phyloP scores from a whole-genome alignment of 2,888 invertebrate genomes.

The Unio delphinus region DNA sequence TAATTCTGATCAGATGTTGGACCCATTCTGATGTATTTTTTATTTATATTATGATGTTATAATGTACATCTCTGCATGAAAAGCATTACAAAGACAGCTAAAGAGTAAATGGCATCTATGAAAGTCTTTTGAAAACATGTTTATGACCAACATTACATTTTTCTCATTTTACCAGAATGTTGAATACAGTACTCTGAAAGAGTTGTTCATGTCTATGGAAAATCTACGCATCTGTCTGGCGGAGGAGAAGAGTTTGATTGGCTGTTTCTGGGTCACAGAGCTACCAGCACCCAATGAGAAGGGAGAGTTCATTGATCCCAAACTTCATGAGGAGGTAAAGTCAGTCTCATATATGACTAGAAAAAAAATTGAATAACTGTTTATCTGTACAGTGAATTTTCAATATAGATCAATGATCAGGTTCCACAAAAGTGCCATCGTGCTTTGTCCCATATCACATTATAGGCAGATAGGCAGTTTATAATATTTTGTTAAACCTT shows the following conservation, averaged over 20 bases:
- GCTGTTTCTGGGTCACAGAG: constrained; percentile 62
- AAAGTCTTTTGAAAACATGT: neutral
- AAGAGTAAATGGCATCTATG: neutral
- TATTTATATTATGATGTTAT: too few relatives aligned
- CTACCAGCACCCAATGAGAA: constrained; percentile 56
- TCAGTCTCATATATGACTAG: neutral
- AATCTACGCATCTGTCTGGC: constrained; percentile 59
- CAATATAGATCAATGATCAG: too few relatives aligned
- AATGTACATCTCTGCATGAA: too few relatives aligned
- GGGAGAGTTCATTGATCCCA: constrained; percentile 57
- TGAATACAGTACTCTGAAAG: constrained; percentile 65
- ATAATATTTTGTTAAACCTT: too few relatives aligned
- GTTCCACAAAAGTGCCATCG: too few relatives aligned
- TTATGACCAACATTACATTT: neutral
- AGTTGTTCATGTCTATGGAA: constrained; percentile 52
- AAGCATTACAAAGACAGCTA: too few relatives aligned
- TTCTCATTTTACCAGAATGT: constrained; percentile 49
- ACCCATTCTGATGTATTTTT: too few relatives aligned
- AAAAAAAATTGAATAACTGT: neutral
- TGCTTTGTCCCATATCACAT: too few relatives aligned
- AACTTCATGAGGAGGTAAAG: constrained; percentile 50
- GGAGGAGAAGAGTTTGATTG: constrained; percentile 54
- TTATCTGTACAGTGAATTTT: neutral
- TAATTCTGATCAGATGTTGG: too few relatives aligned
- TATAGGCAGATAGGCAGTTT: too few relatives aligned